Percentiles rank a stretch among this genome's conserved stretches.
These are phyloP conservation scores for Vulpes ferrilata DNA, from an alignment of 2,113 vertebrate genomes.

Conservation along the genomic window DNA sequence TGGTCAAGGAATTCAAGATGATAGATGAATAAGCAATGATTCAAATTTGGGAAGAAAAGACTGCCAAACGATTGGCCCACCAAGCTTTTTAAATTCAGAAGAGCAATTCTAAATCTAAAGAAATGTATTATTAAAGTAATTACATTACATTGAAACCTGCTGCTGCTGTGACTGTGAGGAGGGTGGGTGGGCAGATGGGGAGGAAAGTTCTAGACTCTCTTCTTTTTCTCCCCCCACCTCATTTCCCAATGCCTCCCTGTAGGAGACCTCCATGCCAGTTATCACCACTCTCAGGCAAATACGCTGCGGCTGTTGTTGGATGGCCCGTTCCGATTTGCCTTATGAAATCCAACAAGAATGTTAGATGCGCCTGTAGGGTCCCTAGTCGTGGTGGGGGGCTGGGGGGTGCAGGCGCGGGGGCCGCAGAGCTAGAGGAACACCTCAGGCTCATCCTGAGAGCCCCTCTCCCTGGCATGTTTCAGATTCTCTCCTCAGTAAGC, in stretches of 20 bases:
- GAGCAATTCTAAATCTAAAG: constrained; percentile 88
- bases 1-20: constrained; percentile 86
- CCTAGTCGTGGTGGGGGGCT: background rate
- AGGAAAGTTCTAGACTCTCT: constrained; percentile 68
- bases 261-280: constrained; percentile 52
- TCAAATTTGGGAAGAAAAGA: constrained; percentile 85
- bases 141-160: constrained; percentile 87
- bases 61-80: constrained; percentile 87
- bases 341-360: constrained; percentile 77
- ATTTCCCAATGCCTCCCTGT: constrained; percentile 35
- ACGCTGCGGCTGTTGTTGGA: constrained; percentile 36
- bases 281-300: constrained; percentile 63
- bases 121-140: constrained; percentile 89
- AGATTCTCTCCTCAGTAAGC: constrained; percentile 53
- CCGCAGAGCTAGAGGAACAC: constrained; percentile 45
- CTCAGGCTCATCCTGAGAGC: constrained; percentile 29
- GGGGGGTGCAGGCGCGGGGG: background rate
- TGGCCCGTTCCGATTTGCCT: constrained; percentile 79
- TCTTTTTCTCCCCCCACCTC: background rate
- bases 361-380: constrained; percentile 75
- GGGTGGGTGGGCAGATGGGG: constrained; percentile 40
- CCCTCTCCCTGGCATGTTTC: constrained; percentile 56
- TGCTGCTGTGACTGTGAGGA: constrained; percentile 88
- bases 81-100: constrained; percentile 88
- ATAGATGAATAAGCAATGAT: constrained; percentile 82